Evolutionary conservation across 2,888 invertebrate genomes (phyloP).

Genomic region (Drosophila neonasuta): DNA sequence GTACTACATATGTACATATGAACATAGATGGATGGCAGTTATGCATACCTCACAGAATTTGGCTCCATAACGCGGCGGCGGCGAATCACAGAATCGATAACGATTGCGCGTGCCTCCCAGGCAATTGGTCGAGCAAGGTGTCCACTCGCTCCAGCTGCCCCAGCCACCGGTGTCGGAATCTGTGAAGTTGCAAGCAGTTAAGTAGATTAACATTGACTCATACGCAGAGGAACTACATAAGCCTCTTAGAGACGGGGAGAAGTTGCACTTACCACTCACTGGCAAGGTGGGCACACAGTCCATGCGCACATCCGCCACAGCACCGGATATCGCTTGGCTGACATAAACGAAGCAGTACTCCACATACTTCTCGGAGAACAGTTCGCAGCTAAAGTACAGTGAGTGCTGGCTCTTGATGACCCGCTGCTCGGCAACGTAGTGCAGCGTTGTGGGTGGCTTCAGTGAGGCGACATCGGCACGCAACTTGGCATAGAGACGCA

Average conservation of each 20-base stretch:
- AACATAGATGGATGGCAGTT: not conserved
- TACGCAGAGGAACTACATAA: conserved; percentile 1
- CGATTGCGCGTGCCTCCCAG: conserved; percentile 90
- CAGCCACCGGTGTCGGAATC: conserved; percentile 90
- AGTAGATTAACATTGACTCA: conserved; percentile 23
- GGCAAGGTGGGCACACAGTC: conserved; percentile 93
- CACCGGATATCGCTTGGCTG: conserved; percentile 91
- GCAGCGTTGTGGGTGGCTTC: conserved; percentile 85
- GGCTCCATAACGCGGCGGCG: conserved; percentile 93
- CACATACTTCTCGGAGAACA: conserved; percentile 91
- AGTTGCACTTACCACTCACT: conserved; percentile 85
- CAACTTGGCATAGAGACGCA: conserved; percentile 90
- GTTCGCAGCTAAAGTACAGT: conserved; percentile 89
- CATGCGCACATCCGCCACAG: conserved; percentile 91
- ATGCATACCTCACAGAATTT: conserved; percentile 90
- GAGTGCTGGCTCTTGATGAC: conserved; percentile 89
- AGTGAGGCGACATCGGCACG: conserved; percentile 87
- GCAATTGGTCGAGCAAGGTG: conserved; percentile 90
- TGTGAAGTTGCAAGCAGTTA: conserved; percentile 73
- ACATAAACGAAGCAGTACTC: conserved; percentile 95
- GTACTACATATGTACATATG: not conserved
- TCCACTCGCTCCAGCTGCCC: conserved; percentile 93
- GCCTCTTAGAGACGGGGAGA: not conserved
- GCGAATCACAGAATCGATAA: conserved; percentile 93
- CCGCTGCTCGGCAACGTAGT: conserved; percentile 86